These are phyloP conservation scores for Temnothorax longispinosus DNA, from an alignment of 1,140 invertebrate species.

Conservation along the genomic window DNA sequence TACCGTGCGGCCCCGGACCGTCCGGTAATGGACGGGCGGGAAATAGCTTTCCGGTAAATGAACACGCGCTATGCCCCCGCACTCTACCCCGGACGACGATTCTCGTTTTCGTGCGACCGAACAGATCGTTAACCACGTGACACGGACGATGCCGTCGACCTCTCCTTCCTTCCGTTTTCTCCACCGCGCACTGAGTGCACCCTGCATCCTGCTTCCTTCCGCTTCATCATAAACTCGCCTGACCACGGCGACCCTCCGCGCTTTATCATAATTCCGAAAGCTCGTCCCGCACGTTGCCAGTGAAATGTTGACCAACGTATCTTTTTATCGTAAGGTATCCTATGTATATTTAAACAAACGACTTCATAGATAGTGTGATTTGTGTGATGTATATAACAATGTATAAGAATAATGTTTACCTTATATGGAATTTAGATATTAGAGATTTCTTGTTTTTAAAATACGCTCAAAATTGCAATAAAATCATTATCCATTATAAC, in stretches of 20 bases:
- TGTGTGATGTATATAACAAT: not conserved
- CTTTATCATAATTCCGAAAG: not conserved
- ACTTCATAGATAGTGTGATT: not conserved
- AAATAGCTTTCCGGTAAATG: constrained; percentile 78
- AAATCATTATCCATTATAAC: not conserved
- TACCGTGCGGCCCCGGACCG: constrained; percentile 29
- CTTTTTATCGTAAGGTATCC: not conserved
- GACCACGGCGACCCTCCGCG: not conserved
- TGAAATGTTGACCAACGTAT: not conserved
- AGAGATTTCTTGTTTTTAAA: not conserved
- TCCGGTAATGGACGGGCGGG: constrained; percentile 71
- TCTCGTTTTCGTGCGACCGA: constrained; percentile 60
- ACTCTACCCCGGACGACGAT: constrained; percentile 65
- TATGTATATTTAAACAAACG: not conserved
- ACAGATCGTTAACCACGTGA: constrained; percentile 74
- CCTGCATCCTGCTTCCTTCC: constrained; percentile 30
- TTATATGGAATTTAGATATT: not conserved
- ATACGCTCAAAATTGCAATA: not conserved
- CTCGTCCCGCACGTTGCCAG: not conserved
- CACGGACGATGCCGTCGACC: constrained; percentile 61
- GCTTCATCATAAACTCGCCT: constrained; percentile 20
- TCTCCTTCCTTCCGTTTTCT: constrained; percentile 51
- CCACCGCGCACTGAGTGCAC: not conserved
- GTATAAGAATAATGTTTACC: not conserved
- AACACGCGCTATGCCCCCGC: constrained; percentile 71